phyloP scores from a whole-genome alignment of 2,888 invertebrate genomes.

The Aproaerema taeniolella region DNA sequence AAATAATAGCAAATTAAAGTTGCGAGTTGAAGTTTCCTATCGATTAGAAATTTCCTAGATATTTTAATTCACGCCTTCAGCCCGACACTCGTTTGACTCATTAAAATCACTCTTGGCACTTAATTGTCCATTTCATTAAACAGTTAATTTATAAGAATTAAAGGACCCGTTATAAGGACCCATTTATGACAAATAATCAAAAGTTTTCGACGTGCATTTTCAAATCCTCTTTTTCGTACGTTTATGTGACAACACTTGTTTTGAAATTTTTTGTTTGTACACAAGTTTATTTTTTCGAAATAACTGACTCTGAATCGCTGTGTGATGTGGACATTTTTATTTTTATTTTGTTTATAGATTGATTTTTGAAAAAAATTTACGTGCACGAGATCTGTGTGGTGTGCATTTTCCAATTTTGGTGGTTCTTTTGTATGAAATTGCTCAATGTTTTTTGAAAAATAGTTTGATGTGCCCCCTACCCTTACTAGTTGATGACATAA shows the following conservation, averaged over 20 bases:
- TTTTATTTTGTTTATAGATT: constrained; percentile 18
- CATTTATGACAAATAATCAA: too few species aligned
- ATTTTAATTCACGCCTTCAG: constrained; percentile 49
- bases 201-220: constrained; percentile 28
- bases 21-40: constrained; percentile 40
- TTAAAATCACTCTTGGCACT: constrained; percentile 39
- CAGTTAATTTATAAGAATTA: constrained; percentile 4
- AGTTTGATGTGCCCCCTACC: constrained; percentile 57
- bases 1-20: constrained; percentile 31
- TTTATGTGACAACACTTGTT: constrained; percentile 44
- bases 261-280: constrained; percentile 32
- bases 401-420: constrained; percentile 45
- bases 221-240: constrained; percentile 24
- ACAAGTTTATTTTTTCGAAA: constrained; percentile 18
- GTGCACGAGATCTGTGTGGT: constrained; percentile 28
- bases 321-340: constrained; percentile 19
- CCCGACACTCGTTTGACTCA: constrained; percentile 31
- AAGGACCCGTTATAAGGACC: too few species aligned
- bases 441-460: constrained; percentile 62
- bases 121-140: constrained; percentile 26
- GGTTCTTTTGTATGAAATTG: constrained; percentile 63
- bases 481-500: constrained; percentile 48
- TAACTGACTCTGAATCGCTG: constrained; percentile 20
- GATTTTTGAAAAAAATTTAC: constrained; percentile 24
- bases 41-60: constrained; percentile 33